Evolutionary conservation across 2,797 vertebrate species (phyloP), one percentile per base, ranked within the genome.

Genomic region (Acrossocheilus fasciatus): DNA sequence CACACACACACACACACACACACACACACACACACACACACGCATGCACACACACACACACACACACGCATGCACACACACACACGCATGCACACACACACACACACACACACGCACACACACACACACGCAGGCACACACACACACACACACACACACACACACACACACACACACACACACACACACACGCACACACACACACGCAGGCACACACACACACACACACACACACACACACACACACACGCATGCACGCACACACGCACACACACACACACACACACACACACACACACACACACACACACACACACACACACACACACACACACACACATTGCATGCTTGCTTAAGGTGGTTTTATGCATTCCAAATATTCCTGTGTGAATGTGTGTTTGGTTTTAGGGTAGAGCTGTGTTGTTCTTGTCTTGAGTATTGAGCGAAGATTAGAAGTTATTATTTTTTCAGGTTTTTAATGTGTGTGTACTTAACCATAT

Each of bases 261-360:
- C 3, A 34, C 34, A 34, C 34, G 2, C 34, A 34, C 30, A 30
- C 2, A 30, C 30, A 30, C 30, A 30, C 30, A 30, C 30, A 30
- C 30, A 30, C 30, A 30, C 30, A 2, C 30, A 30, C 30, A 30
- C 34, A 3, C 34, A 36, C 34, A 36, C 34, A 3, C 34, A 36
- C 3, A 36, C 34, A 36, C 34, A 4, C 34, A 3, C 23, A 57
- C 2, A 20, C 6, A 54, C 52, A 9, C 59, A 11, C 4, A 12
- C n/a, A 62, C 4, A 26, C 57, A 11, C 23, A n/a, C 8, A 8
- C 20, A 23, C 54, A 57, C 20, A 59, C 11, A 30, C 26, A 64
- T 1, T 26, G 79, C 4, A 70, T 12, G 83, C 15, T 68, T 41
- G 62, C 39, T 20, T 26, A 82, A 72, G 72, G 26, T 88, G 87